A percentile compares a stretch with the other conserved stretches of the same genome.
phyloP scores from a whole-genome alignment of 37 sponge, comb jelly and placozoan genomes.

The Chondrosia reniformis region DNA sequence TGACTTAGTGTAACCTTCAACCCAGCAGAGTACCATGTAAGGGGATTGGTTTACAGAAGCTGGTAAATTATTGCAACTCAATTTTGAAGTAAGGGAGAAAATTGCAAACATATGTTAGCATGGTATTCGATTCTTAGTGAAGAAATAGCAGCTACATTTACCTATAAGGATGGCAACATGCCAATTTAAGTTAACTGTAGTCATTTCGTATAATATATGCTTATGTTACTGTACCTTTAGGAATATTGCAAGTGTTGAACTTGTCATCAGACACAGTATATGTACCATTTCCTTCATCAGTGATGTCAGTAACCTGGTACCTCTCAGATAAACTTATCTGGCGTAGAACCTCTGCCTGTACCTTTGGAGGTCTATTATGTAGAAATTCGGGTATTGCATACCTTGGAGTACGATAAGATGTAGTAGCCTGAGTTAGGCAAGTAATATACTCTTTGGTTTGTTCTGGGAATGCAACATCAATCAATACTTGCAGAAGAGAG shows the following conservation, averaged over 20 bases:
- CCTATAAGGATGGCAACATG: too few species aligned
- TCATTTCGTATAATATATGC: too few species aligned
- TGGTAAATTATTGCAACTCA: too few species aligned
- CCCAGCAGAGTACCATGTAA: too few species aligned
- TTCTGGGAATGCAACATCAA: slow-evolving; percentile 29
- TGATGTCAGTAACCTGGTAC: background rate
- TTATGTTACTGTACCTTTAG: too few species aligned
- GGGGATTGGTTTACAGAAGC: too few species aligned
- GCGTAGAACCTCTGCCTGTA: slow-evolving; percentile 19
- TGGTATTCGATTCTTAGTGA: too few species aligned
- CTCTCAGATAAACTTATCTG: background rate
- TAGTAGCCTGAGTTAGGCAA: slow-evolving; percentile 1
- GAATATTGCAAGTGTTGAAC: background rate
- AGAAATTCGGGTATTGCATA: slow-evolving; percentile 21
- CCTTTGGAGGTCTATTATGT: slow-evolving; percentile 6
- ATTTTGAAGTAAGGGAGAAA: too few species aligned
- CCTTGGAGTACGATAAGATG: slow-evolving; percentile 12
- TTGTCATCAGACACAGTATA: slow-evolving; percentile 9
- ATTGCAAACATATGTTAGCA: too few species aligned
- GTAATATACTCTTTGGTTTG: slow-evolving; percentile 14
- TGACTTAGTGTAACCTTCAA: too few species aligned
- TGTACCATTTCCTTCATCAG: slow-evolving; percentile 1
- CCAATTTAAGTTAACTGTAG: too few species aligned
- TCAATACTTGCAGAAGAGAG: slow-evolving; percentile 31
- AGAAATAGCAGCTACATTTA: too few species aligned